Conservation (phyloP, 1,140 invertebrate species). For the Drosophila pruinosa region DNA sequence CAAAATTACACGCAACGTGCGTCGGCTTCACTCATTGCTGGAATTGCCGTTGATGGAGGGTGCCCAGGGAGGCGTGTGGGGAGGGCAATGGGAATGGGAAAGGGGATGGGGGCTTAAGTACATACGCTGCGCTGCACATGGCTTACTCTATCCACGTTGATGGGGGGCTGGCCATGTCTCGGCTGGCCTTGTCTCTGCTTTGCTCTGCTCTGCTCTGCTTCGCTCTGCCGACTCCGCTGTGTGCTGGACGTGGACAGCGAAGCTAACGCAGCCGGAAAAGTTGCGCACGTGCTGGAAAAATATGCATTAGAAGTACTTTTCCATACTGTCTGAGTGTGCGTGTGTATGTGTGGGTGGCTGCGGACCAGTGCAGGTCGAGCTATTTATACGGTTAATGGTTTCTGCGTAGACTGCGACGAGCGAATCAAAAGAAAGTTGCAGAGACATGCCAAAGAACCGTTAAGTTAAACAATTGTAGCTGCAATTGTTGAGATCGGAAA, state of each 20-base stretch:
- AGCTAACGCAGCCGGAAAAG: conserved; percentile 63
- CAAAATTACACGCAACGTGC: conserved; percentile 81
- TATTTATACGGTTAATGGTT: conserved; percentile 44
- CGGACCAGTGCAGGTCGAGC: conserved; percentile 28
- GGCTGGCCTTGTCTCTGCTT: conserved; percentile 30
- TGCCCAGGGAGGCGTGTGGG: background rate
- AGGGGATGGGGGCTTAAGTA: background rate
- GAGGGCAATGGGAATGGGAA: too few relatives aligned
- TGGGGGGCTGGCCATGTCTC: background rate
- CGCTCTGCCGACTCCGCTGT: conserved; percentile 41
- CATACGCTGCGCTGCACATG: conserved; percentile 51
- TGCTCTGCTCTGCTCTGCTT: conserved; percentile 14
- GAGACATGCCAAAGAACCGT: conserved; percentile 26
- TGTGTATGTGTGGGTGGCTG: conserved; percentile 8
- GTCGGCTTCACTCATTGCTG: conserved; percentile 46
- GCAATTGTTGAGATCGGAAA: background rate
- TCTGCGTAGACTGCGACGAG: conserved; percentile 30
- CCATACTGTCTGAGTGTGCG: background rate
- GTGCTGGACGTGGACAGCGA: conserved; percentile 29
- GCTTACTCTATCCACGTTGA: conserved; percentile 2
- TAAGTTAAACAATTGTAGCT: conserved; percentile 9
- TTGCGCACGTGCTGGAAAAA: conserved; percentile 79
- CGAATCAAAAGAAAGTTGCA: conserved; percentile 33
- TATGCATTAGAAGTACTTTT: conserved; percentile 58
- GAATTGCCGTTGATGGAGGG: background rate